A percentile compares a stretch with the other conserved stretches of the same genome.
Evolutionary conservation across 2,797 vertebrate genomes (phyloP).

Genomic region (Sebastes cheni): DNA sequence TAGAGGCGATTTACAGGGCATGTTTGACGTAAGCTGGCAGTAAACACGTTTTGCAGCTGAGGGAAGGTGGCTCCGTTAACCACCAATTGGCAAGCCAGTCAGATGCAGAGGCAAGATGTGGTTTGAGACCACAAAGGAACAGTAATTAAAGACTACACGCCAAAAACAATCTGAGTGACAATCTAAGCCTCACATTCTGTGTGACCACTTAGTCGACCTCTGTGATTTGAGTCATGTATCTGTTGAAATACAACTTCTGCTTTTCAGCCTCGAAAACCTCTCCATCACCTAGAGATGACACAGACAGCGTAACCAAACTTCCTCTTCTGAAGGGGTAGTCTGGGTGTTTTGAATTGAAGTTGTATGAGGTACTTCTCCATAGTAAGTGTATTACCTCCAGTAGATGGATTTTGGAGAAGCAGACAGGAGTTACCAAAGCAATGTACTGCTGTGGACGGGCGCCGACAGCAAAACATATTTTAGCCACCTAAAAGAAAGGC

Average conservation of each 20-base stretch:
- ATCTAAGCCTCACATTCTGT: not conserved
- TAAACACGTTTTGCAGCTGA: conserved; percentile 13
- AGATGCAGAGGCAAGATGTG: conserved; percentile 22
- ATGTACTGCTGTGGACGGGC: too few species aligned
- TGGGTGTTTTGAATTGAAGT: too few species aligned
- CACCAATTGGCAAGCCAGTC: not conserved
- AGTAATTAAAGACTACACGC: conserved; percentile 19
- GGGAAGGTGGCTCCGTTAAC: not conserved
- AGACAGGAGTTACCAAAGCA: too few species aligned
- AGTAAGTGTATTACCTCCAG: too few species aligned
- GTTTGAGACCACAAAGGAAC: conserved; percentile 22
- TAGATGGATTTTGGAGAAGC: too few species aligned
- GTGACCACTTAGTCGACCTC: not conserved
- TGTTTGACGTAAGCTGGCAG: conserved; percentile 21
- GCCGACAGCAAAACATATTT: too few species aligned
- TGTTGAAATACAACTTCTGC: conserved; percentile 20
- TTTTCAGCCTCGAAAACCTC: not conserved
- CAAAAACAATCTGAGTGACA: conserved; percentile 2
- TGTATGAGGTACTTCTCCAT: too few species aligned
- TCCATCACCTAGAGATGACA: not conserved
- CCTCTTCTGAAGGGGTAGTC: not conserved
- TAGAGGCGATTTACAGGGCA: conserved; percentile 4
- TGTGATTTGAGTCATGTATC: not conserved
- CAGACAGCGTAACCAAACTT: not conserved
- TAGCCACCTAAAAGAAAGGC: too few species aligned